These are phyloP conservation scores for Opisthograptis luteolata DNA, from an alignment of 2,888 invertebrate genomes.

Conservation along the genomic window DNA sequence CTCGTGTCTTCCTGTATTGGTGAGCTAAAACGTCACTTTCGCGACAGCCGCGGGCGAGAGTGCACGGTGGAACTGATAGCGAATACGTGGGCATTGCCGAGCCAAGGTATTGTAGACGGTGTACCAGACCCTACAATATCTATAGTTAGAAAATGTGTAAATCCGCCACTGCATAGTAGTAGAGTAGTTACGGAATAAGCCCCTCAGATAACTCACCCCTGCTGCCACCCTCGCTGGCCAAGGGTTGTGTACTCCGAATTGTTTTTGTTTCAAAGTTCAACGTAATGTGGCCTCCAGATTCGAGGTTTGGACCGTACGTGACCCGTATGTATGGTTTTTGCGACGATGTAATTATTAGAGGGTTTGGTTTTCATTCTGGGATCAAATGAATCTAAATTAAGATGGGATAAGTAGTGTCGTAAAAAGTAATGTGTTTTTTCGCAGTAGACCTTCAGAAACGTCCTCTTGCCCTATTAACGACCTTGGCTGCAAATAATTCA, in stretches of 20 bases:
- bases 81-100: no score
- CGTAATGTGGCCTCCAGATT: not conserved
- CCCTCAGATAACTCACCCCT: constrained; percentile 1
- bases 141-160: no score
- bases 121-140: no score
- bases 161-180: no score
- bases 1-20: no score
- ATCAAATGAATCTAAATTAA: not conserved
- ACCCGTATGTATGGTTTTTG: constrained; percentile 20
- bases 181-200: not conserved
- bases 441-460: constrained; percentile 11
- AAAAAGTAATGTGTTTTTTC: no score
- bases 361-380: not conserved
- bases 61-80: no score
- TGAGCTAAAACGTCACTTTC: no score
- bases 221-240: not conserved
- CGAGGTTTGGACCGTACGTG: constrained; percentile 11
- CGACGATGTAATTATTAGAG: not conserved
- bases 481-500: constrained; percentile 17
- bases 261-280: constrained; percentile 21
- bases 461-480: constrained; percentile 28
- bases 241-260: constrained; percentile 1
- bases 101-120: no score
- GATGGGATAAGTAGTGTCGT: no score
- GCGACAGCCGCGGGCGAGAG: no score